Conservation (phyloP, 1,140 invertebrate genomes). For the Drosophila neocordata region DNA sequence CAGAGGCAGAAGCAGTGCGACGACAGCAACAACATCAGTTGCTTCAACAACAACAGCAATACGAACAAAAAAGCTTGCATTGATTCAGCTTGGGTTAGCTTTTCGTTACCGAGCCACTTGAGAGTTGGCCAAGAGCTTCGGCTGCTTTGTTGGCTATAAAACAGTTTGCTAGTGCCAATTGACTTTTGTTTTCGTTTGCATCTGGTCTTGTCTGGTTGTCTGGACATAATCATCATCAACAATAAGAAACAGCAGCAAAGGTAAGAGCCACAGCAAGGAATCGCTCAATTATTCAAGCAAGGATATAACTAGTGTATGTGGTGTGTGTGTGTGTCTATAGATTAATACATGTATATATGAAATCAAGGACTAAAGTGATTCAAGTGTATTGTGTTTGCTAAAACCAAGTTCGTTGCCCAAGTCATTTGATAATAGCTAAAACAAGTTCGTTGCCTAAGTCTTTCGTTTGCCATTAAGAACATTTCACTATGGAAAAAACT, state of each 20-base stretch:
- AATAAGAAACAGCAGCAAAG: slow-evolving; percentile 56
- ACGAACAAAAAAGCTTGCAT: slow-evolving; percentile 11
- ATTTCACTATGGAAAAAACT: background rate
- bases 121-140: slow-evolving; percentile 40
- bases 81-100: slow-evolving; percentile 6
- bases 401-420: slow-evolving; percentile 48
- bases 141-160: slow-evolving; percentile 58
- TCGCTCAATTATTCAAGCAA: slow-evolving; percentile 35
- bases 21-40: background rate
- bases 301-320: slow-evolving; percentile 56
- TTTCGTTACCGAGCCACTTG: slow-evolving; percentile 31
- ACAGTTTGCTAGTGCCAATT: slow-evolving; percentile 72
- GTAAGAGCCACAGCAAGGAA: slow-evolving; percentile 50
- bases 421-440: slow-evolving; percentile 33
- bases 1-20: slow-evolving; percentile 18
- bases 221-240: slow-evolving; percentile 59
- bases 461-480: slow-evolving; percentile 7
- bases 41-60: background rate
- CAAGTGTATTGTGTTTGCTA: background rate
- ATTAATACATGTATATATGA: slow-evolving; percentile 19
- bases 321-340: background rate
- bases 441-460: slow-evolving; percentile 21
- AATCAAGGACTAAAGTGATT: slow-evolving; percentile 28
- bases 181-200: slow-evolving; percentile 80
- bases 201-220: slow-evolving; percentile 81